A percentile compares a stretch with the other conserved stretches of the same genome.
phyloP scores from a whole-genome alignment of 2,888 invertebrate species.

The Embidobia sp. region DNA sequence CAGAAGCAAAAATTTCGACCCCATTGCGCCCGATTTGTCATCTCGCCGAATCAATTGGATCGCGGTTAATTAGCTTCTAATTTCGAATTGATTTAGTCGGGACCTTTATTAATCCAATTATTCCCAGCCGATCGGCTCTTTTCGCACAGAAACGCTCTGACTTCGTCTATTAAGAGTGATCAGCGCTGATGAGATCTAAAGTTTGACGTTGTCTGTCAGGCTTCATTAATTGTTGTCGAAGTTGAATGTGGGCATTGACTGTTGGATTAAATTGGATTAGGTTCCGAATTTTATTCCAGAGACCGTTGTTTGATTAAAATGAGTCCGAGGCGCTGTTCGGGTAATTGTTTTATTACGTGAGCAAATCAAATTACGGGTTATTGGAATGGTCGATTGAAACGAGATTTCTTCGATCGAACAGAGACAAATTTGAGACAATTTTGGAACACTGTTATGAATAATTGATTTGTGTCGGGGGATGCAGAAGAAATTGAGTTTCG shows the following conservation, averaged over 20 bases:
- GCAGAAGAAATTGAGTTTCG: no score
- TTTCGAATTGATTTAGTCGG: constrained; percentile 27
- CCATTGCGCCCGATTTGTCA: neutral
- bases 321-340: constrained; percentile 7
- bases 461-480: no score
- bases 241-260: constrained; percentile 26
- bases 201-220: constrained; percentile 51
- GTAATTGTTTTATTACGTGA: constrained; percentile 4
- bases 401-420: no score
- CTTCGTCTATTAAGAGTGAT: constrained; percentile 40
- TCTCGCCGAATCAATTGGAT: neutral
- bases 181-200: constrained; percentile 43
- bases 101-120: constrained; percentile 47
- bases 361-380: neutral
- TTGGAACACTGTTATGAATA: no score
- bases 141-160: constrained; percentile 45
- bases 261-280: constrained; percentile 14
- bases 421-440: no score
- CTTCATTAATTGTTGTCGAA: constrained; percentile 49
- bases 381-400: no score
- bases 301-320: constrained; percentile 17
- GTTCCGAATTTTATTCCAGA: constrained; percentile 30
- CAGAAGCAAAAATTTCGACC: no score
- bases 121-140: constrained; percentile 39
- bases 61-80: constrained; percentile 39